Percentiles rank a stretch among this genome's conserved stretches.
phyloP scores from a whole-genome alignment of 1,140 invertebrate genomes.

The Eubasilissa regina region DNA sequence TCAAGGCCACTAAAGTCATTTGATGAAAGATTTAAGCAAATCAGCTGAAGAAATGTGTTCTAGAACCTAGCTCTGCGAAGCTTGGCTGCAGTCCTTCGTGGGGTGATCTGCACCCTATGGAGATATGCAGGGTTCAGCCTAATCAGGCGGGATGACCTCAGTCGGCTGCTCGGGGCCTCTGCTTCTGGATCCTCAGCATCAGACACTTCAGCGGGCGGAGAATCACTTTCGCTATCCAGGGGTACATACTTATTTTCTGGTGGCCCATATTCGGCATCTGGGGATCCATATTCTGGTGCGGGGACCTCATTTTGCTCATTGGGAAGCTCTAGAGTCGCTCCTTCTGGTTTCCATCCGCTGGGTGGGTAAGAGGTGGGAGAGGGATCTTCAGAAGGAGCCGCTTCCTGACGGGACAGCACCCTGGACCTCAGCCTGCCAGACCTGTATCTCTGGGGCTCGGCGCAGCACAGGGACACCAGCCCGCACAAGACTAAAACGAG shows the following conservation, averaged over 20 bases:
- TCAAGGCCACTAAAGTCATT: too few relatives aligned
- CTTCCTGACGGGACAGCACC: conserved; percentile 6
- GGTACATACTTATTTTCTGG: conserved; percentile 66
- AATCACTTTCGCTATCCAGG: conserved; percentile 64
- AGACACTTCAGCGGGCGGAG: conserved; percentile 62
- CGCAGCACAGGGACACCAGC: conserved; percentile 19
- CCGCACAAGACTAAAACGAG: neutral
- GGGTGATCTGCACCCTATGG: too few relatives aligned
- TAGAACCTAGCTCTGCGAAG: too few relatives aligned
- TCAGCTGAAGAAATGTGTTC: too few relatives aligned
- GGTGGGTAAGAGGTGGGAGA: conserved; percentile 42
- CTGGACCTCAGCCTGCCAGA: conserved; percentile 15
- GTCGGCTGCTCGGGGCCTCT: too few relatives aligned
- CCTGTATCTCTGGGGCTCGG: conserved; percentile 39
- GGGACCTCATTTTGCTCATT: conserved; percentile 63
- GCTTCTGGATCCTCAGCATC: conserved; percentile 57
- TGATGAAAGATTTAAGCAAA: too few relatives aligned
- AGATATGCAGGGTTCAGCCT: too few relatives aligned
- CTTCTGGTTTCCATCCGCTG: conserved; percentile 59
- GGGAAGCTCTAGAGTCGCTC: conserved; percentile 66
- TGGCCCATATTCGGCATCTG: conserved; percentile 63
- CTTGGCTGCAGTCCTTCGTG: too few relatives aligned
- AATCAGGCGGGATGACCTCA: too few relatives aligned
- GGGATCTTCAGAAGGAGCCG: conserved; percentile 3
- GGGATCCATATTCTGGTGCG: conserved; percentile 51